phyloP scores from a whole-genome alignment of 2,113 vertebrate species.

The Mustelus asterias region DNA sequence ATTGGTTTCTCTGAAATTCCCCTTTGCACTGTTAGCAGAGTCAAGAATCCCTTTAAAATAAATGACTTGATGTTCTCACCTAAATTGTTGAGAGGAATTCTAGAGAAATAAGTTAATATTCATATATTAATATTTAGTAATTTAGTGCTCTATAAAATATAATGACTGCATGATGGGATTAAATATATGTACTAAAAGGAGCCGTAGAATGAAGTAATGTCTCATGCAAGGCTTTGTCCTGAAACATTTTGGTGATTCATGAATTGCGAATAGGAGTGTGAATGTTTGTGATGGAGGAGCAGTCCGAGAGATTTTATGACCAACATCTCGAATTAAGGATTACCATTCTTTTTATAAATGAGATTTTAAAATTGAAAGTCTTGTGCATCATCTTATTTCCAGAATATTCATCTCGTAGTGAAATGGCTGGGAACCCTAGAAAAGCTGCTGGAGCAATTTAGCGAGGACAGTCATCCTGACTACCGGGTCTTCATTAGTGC shows the following conservation, averaged over 20 bases:
- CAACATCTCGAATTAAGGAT: not conserved
- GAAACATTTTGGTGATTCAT: not conserved
- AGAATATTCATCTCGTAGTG: slow-evolving; percentile 69
- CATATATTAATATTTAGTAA: not conserved
- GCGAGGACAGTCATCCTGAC: slow-evolving; percentile 53
- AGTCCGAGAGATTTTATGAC: not conserved
- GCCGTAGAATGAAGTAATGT: not conserved
- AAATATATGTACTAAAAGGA: not conserved
- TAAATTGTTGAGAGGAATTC: not conserved
- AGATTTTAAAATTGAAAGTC: slow-evolving; percentile 24
- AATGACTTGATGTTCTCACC: not conserved
- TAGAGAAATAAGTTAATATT: not conserved
- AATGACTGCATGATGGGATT: not conserved
- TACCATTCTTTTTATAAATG: not conserved
- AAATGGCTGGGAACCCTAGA: slow-evolving; percentile 65
- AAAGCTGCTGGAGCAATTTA: slow-evolving; percentile 57
- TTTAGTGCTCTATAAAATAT: not conserved
- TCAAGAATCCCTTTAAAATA: not conserved
- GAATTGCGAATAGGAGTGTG: not conserved
- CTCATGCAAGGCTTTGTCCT: not conserved
- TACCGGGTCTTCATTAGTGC: slow-evolving; percentile 70
- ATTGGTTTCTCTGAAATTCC: no score
- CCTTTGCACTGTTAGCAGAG: not conserved
- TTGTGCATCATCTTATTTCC: slow-evolving; percentile 37
- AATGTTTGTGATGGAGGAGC: not conserved